These are phyloP conservation scores for Willowsia nigromaculata DNA, from an alignment of 2,888 invertebrate genomes.

Conservation along the genomic window DNA sequence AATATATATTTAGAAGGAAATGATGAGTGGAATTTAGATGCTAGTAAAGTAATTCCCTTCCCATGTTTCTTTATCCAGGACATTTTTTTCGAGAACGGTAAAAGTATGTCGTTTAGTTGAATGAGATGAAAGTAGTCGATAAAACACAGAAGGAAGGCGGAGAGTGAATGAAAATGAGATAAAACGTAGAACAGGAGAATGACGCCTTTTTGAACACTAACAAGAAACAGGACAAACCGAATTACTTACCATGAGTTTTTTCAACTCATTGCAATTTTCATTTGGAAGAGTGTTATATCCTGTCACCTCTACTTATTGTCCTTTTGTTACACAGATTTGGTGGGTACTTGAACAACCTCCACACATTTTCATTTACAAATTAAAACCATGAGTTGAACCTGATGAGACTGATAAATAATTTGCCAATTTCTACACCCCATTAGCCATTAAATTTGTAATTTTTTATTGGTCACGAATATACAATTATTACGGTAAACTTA, in stretches of 20 bases:
- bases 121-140: not conserved
- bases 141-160: not conserved
- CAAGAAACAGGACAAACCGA: not conserved
- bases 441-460: too few species aligned
- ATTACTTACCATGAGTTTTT: not conserved
- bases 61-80: not conserved
- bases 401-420: too few species aligned
- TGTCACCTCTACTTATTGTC: too few species aligned
- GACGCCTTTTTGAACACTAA: not conserved
- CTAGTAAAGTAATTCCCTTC: conserved; percentile 29
- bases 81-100: not conserved
- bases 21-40: conserved; percentile 46
- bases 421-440: too few species aligned
- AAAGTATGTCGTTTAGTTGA: conserved; percentile 1
- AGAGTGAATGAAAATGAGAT: conserved; percentile 51
- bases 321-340: too few species aligned
- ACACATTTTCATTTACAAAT: too few species aligned
- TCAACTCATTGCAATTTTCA: too few species aligned
- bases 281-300: too few species aligned
- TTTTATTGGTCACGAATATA: too few species aligned
- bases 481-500: too few species aligned
- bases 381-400: too few species aligned
- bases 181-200: not conserved
- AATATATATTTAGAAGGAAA: not conserved
- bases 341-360: too few species aligned